phyloP scores from a whole-genome alignment of 2,888 invertebrate species.

The Drosophila ezoana region DNA sequence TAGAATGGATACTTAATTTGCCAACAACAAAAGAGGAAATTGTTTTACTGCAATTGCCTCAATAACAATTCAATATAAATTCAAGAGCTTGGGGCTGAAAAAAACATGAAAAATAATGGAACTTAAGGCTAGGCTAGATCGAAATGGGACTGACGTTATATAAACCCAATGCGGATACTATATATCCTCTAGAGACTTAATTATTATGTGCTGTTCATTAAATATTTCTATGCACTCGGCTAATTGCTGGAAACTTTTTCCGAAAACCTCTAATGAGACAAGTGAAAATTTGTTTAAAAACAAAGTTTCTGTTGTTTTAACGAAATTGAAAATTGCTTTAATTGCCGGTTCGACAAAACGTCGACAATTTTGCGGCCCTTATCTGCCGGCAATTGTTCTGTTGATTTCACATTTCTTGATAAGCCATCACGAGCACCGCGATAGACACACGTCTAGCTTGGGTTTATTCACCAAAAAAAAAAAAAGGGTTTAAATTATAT shows the following conservation, averaged over 20 bases:
- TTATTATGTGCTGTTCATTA: conserved; percentile 46
- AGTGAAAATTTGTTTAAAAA: background rate
- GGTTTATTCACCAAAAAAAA: conserved; percentile 9
- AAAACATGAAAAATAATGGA: conserved; percentile 36
- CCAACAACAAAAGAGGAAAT: conserved; percentile 43
- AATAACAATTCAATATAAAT: conserved; percentile 28
- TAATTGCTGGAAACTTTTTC: conserved; percentile 27
- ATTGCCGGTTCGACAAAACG: conserved; percentile 49
- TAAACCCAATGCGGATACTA: conserved; percentile 14
- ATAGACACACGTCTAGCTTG: conserved; percentile 18
- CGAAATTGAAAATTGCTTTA: conserved; percentile 43
- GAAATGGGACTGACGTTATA: conserved; percentile 15
- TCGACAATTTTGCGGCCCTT: conserved; percentile 51
- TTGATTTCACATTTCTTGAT: conserved; percentile 49
- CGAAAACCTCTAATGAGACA: conserved; percentile 17
- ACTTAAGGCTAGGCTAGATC: conserved; percentile 25
- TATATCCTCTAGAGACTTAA: conserved; percentile 10
- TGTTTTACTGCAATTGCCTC: conserved; percentile 32
- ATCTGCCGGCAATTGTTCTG: conserved; percentile 54
- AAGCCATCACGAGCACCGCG: conserved; percentile 45
- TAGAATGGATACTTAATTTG: conserved; percentile 29
- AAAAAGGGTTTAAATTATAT: too few species aligned
- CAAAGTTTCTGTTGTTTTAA: conserved; percentile 16
- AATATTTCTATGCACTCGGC: conserved; percentile 11
- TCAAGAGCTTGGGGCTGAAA: too few species aligned